phyloP scores from a whole-genome alignment of 2,113 vertebrate genomes.

The Camelus bactrianus region DNA sequence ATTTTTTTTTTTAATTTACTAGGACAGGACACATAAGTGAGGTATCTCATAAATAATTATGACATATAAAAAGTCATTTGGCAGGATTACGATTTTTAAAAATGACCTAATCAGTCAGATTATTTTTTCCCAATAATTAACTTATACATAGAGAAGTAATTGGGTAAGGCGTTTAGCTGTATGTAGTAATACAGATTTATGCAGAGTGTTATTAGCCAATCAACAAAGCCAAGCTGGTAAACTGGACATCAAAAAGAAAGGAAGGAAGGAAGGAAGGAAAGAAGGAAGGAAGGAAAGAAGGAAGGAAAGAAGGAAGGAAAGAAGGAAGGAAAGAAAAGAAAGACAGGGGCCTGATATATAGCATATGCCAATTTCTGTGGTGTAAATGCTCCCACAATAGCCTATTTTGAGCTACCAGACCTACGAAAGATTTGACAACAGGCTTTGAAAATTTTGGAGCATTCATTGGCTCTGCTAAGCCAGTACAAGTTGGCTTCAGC shows the following conservation, averaged over 20 bases:
- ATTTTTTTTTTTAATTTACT: not conserved
- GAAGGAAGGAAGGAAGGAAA: not conserved
- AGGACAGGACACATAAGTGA: slow-evolving; percentile 3
- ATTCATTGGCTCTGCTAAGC: slow-evolving; percentile 8
- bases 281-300: too few species aligned
- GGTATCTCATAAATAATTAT: slow-evolving; percentile 47
- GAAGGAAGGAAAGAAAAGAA: too few species aligned
- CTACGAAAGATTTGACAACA: not conserved
- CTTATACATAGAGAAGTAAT: slow-evolving; percentile 25
- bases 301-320: too few species aligned
- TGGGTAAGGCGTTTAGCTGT: not conserved
- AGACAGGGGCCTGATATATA: not conserved
- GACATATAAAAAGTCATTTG: slow-evolving; percentile 34
- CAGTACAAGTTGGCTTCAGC: not conserved
- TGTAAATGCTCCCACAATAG: slow-evolving; percentile 2
- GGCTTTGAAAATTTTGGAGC: slow-evolving; percentile 56
- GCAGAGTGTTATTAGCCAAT: not conserved
- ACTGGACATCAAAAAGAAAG: not conserved
- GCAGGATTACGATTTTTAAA: slow-evolving; percentile 27
- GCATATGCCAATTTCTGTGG: slow-evolving; percentile 33
- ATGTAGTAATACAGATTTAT: not conserved
- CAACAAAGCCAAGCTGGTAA: not conserved
- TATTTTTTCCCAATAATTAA: slow-evolving; percentile 29
- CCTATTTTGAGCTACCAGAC: not conserved
- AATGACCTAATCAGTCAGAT: not conserved